These are phyloP conservation scores for Synanthedon tipuliformis DNA, from an alignment of 2,888 invertebrate genomes.

Conservation along the genomic window DNA sequence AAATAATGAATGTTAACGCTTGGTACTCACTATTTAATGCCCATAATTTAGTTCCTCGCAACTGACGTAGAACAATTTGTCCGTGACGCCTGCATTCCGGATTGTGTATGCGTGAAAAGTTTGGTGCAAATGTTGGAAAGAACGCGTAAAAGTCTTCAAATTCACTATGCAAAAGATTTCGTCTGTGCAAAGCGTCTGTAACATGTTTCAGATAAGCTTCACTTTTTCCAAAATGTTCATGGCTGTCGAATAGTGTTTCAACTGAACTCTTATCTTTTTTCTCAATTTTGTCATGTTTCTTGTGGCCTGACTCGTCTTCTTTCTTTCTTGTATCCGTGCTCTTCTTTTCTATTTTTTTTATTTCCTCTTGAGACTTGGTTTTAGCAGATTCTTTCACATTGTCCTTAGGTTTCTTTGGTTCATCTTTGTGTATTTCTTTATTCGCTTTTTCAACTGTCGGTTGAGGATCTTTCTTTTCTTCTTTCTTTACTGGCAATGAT, in stretches of 20 bases:
- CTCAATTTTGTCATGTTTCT: constrained; percentile 13
- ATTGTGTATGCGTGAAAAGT: constrained; percentile 74
- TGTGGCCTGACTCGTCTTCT: constrained; percentile 7
- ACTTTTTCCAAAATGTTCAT: constrained; percentile 18
- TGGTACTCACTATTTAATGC: constrained; percentile 76
- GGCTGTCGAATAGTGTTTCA: constrained; percentile 19
- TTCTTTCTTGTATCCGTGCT: constrained; percentile 6
- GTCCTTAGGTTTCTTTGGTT: constrained; percentile 4
- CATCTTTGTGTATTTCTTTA: constrained; percentile 5
- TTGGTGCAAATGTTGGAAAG: constrained; percentile 76
- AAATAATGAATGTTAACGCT: constrained; percentile 3
- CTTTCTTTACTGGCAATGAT: constrained; percentile 8
- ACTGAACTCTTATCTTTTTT: constrained; percentile 20
- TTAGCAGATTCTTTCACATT: constrained; percentile 6
- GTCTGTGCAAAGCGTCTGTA: constrained; percentile 47
- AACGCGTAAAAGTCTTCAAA: constrained; percentile 74
- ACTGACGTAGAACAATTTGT: constrained; percentile 75
- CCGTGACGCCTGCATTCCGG: constrained; percentile 77
- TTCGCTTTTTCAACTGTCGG: constrained; percentile 11
- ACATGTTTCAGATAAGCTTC: constrained; percentile 40
- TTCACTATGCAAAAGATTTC: constrained; percentile 61
- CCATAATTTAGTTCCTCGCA: constrained; percentile 77
- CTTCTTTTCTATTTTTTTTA: constrained; percentile 1
- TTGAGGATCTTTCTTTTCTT: constrained; percentile 15
- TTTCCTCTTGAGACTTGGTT: constrained; percentile 11